These are phyloP conservation scores for Drosophila kepulauana DNA, from an alignment of 1,140 invertebrate species.

Conservation along the genomic window DNA sequence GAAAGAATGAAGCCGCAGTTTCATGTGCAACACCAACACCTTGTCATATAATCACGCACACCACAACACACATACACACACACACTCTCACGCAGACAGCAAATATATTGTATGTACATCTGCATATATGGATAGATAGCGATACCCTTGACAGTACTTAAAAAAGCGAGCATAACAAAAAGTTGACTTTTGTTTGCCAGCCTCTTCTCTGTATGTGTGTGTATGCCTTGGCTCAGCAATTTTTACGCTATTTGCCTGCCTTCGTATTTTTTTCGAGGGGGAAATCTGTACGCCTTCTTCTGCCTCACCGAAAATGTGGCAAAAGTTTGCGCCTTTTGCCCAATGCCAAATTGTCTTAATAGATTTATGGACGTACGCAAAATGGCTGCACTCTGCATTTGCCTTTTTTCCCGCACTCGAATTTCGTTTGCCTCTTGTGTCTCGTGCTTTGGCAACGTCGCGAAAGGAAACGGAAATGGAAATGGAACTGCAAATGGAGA, in stretches of 20 bases:
- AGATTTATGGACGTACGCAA: conserved; percentile 80
- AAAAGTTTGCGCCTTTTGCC: conserved; percentile 40
- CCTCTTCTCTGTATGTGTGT: conserved; percentile 24
- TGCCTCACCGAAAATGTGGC: conserved; percentile 19
- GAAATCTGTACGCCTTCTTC: conserved; percentile 55
- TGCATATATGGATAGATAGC: conserved; percentile 70
- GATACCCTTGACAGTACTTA: conserved; percentile 83
- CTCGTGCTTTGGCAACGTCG: background rate
- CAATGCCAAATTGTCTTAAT: conserved; percentile 79
- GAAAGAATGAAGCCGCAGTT: conserved; percentile 14
- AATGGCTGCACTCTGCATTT: conserved; percentile 76
- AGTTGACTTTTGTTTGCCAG: conserved; percentile 73
- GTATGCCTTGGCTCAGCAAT: conserved; percentile 39
- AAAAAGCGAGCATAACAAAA: conserved; percentile 65
- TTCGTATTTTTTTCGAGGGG: conserved; percentile 7
- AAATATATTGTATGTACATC: conserved; percentile 8
- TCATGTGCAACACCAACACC: conserved; percentile 54
- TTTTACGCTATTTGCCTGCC: conserved; percentile 46
- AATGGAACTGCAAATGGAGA: conserved; percentile 43
- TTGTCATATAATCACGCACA: conserved; percentile 68
- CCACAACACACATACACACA: conserved; percentile 7
- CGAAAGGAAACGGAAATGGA: conserved; percentile 44
- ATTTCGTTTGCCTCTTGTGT: background rate
- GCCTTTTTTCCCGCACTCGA: background rate
- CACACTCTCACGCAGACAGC: background rate